Conservation (phyloP, 2,113 vertebrate genomes). For the Scophthalmus maximus region DNA sequence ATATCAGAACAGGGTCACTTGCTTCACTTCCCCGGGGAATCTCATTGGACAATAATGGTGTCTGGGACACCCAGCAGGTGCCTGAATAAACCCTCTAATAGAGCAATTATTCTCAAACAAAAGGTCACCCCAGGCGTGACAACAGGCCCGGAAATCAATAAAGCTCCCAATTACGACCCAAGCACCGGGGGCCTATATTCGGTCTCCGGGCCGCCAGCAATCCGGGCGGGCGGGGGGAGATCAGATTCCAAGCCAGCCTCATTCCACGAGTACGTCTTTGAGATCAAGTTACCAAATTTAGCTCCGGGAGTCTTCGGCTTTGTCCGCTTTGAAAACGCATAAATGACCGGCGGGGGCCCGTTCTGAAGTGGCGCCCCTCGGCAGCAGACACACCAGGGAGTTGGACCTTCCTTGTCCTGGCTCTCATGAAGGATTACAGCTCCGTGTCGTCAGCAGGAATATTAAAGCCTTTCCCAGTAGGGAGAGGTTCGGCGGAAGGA, state of each 20-base stretch:
- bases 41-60: conserved; percentile 77
- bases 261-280: conserved; percentile 39
- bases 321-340: conserved; percentile 45
- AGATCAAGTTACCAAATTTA: conserved; percentile 63
- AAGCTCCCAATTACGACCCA: conserved; percentile 74
- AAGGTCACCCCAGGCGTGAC: conserved; percentile 82
- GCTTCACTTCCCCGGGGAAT: conserved; percentile 58
- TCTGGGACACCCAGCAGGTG: conserved; percentile 76
- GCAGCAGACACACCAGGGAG: conserved; percentile 15
- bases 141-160: conserved; percentile 82
- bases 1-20: conserved; percentile 66
- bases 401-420: conserved; percentile 11
- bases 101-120: conserved; percentile 86
- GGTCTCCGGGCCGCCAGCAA: conserved; percentile 50
- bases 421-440: conserved; percentile 1
- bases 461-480: background rate
- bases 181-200: conserved; percentile 57
- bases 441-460: no score
- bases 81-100: conserved; percentile 82
- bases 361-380: conserved; percentile 4
- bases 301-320: conserved; percentile 37
- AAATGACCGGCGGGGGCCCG: conserved; percentile 23
- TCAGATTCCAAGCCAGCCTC: conserved; percentile 62
- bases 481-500: background rate
- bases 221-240: conserved; percentile 52